Evolutionary conservation across 2,888 invertebrate genomes (phyloP).

Genomic region (Isotomurus palustris): DNA sequence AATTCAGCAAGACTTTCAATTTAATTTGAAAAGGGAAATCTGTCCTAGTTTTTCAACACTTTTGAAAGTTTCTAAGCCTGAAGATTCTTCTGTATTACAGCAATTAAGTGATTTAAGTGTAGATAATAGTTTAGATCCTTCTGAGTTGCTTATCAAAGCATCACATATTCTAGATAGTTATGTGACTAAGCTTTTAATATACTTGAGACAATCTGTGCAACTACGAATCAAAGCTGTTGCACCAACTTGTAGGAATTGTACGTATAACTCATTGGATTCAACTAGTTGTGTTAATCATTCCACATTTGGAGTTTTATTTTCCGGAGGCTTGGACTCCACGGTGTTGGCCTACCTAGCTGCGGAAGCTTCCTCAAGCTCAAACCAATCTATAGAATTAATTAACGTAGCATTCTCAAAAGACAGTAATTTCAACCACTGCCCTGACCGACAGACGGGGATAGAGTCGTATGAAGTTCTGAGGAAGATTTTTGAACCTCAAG

Average conservation of each 20-base stretch:
- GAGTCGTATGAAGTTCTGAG: conserved; percentile 29
- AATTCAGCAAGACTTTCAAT: not conserved
- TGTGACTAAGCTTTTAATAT: conserved; percentile 46
- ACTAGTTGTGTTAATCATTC: not conserved
- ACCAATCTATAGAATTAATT: conserved; percentile 75
- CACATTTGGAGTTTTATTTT: conserved; percentile 75
- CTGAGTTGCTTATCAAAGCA: conserved; percentile 11
- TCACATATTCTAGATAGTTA: conserved; percentile 7
- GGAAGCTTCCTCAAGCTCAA: conserved; percentile 59
- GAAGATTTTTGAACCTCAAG: conserved; percentile 20
- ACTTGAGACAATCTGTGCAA: conserved; percentile 48
- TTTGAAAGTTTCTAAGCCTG: conserved; percentile 1
- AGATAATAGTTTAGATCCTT: not conserved
- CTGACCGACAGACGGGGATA: conserved; percentile 39
- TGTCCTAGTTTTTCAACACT: conserved; percentile 15
- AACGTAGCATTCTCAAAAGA: conserved; percentile 77
- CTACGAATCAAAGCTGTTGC: conserved; percentile 47
- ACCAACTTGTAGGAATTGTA: conserved; percentile 47
- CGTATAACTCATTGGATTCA: not conserved
- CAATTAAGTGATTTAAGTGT: not conserved
- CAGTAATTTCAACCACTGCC: conserved; percentile 22
- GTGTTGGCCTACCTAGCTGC: conserved; percentile 76
- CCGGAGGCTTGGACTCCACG: conserved; percentile 95
- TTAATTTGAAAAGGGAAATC: not conserved
- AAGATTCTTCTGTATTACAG: not conserved